Percentiles rank a stretch among this genome's conserved stretches.
These are phyloP conservation scores for Centruroides vittatus DNA, from an alignment of 1,140 invertebrate species.

Conservation along the genomic window DNA sequence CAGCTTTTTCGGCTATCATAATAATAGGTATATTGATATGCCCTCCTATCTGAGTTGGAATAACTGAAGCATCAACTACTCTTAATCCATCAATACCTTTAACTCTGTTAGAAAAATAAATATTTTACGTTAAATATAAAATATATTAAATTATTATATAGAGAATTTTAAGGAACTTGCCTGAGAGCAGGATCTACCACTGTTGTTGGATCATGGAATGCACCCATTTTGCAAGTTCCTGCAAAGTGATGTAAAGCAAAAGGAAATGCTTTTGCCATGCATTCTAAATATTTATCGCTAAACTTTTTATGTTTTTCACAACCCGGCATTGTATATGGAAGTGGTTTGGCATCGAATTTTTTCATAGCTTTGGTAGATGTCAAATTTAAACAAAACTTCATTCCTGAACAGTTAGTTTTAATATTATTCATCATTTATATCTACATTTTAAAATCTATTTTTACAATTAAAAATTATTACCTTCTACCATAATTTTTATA, in stretches of 20 bases:
- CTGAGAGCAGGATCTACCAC: conserved; percentile 56
- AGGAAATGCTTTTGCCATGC: conserved; percentile 53
- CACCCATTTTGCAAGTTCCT: conserved; percentile 59
- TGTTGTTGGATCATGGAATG: conserved; percentile 44
- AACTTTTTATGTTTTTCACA: conserved; percentile 54
- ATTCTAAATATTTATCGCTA: conserved; percentile 59
- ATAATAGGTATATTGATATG: too few relatives aligned
- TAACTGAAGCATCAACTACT: too few relatives aligned
- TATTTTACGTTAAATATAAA: too few relatives aligned
- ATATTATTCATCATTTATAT: too few relatives aligned
- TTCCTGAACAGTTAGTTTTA: conserved; percentile 26
- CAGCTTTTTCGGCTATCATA: too few relatives aligned
- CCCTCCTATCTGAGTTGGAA: too few relatives aligned
- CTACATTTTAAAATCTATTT: too few relatives aligned
- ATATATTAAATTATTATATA: too few relatives aligned
- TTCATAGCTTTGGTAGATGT: conserved; percentile 42
- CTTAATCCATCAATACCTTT: too few relatives aligned
- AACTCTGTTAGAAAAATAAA: too few relatives aligned
- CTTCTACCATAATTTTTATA: conserved; percentile 56
- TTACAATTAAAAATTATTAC: background rate
- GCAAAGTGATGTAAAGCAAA: conserved; percentile 58
- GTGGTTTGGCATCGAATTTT: conserved; percentile 19
- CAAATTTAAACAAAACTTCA: conserved; percentile 42
- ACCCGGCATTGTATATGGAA: conserved; percentile 41
- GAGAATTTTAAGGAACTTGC: conserved; percentile 3